These are phyloP conservation scores for Falco punctatus DNA, from an alignment of 2,113 vertebrate species.

Conservation along the genomic window DNA sequence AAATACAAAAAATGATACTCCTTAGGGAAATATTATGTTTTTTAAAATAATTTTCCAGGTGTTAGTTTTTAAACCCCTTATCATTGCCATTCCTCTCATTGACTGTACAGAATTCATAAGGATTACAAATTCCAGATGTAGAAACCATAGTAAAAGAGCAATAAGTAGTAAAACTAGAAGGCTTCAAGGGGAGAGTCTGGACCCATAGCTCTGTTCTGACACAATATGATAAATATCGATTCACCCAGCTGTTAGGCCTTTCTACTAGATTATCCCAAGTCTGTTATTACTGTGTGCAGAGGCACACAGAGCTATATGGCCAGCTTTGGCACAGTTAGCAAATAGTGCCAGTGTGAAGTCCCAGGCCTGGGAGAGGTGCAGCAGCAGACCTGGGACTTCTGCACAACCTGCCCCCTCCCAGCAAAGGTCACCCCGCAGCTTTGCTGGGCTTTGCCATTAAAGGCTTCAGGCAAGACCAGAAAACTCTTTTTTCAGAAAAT, in stretches of 20 bases:
- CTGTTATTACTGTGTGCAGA: neutral
- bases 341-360: accelerated
- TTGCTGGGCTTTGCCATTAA: neutral
- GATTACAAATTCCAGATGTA: neutral
- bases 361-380: neutral
- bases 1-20: neutral
- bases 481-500: neutral
- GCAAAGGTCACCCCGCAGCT: neutral
- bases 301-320: neutral
- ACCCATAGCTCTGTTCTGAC: neutral
- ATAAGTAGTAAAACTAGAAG: neutral
- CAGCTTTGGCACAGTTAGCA: neutral
- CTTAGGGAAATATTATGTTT: neutral
- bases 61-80: neutral
- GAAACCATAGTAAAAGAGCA: neutral
- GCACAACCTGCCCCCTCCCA: neutral
- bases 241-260: neutral
- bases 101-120: neutral
- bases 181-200: neutral
- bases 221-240: neutral
- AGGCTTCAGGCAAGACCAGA: neutral
- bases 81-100: neutral
- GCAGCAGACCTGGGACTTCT: neutral
- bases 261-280: neutral
- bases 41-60: neutral